Percentiles rank a stretch among this genome's conserved stretches.
phyloP scores from a whole-genome alignment of 2,113 vertebrate species.

The Gorilla gorilla region DNA sequence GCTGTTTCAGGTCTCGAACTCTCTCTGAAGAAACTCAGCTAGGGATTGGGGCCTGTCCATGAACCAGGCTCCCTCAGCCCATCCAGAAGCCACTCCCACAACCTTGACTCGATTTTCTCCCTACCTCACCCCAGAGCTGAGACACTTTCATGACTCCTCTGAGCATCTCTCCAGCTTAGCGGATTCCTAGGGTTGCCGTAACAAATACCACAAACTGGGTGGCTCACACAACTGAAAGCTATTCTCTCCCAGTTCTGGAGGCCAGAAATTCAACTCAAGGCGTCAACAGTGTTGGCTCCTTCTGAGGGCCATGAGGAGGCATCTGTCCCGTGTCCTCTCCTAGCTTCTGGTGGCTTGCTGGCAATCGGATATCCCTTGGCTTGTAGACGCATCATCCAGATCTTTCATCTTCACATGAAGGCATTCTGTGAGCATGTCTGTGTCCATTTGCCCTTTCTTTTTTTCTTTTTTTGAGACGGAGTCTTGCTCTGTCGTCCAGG shows the following conservation, averaged over 20 bases:
- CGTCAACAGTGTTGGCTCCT: rapidly evolving
- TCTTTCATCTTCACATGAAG: not conserved
- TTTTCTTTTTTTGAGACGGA: no score
- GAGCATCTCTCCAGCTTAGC: not conserved
- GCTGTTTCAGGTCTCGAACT: not conserved
- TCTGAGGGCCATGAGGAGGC: not conserved
- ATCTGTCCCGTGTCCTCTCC: not conserved
- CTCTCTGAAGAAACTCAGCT: not conserved
- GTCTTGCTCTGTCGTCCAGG: no score
- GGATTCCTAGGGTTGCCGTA: not conserved
- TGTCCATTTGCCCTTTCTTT: not conserved
- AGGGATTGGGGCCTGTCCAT: not conserved
- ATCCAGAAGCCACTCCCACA: rapidly evolving
- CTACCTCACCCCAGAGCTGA: rapidly evolving
- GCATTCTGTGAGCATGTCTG: not conserved
- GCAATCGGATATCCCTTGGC: not conserved
- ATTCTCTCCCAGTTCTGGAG: not conserved
- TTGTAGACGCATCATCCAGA: not conserved
- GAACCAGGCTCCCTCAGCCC: not conserved
- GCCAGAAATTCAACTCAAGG: not conserved
- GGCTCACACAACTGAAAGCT: not conserved
- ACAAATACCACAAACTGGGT: not conserved
- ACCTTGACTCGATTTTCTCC: rapidly evolving
- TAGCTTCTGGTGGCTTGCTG: not conserved
- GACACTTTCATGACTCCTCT: not conserved